Base-by-base conservation (phyloP, 92 coral and sea anemone species). In the Porites cylindrica region DNA sequence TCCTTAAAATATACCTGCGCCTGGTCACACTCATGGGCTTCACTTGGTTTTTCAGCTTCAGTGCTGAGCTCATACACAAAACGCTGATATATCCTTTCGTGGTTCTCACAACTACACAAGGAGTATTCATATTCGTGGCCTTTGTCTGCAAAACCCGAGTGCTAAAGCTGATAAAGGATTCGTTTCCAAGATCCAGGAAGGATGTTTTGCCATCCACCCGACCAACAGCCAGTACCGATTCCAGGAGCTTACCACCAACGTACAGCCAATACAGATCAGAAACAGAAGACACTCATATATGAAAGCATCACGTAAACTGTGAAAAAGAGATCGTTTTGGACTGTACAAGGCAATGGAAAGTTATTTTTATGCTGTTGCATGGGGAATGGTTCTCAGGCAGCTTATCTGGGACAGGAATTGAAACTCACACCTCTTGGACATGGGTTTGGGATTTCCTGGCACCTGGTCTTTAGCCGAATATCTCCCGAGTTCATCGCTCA, bases 21-120 rank as follows among this genome's bases (percentile, higher is more conserved):
- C 90, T 97, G 43, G 56, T 91, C 9, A 89, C 99, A 8, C 93
- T 97, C 32, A 91, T 97, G 93, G 99, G 98, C 7, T 93, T 97
- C 81, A 87, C 95, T 9, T 97, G 99, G 98, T 90, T 96, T 83
- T 96, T 93, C 79, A 89, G 93, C 24, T 91, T 96, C 85, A 89
- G 96, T 51, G 98, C 98, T 1, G 93, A 91, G 50, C 90, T 91
- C 78, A 88, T 96, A 78, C 99, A 94, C 79, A 71, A 86, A 65
- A 93, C 79, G 20, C 94, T 96, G 72, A 70, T 84, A 86, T 96
- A 96, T 80, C 95, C 96, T 24, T 96, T 96, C 79, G 94, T 96
- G 4, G 73, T 95, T 59, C 79, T 96, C 80, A 93, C 96, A 9
- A 87, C 83, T 38, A 71, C 32, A 70, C 97, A 96, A 85, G 99